Base-by-base conservation (phyloP, 2,888 invertebrate genomes). In the Operophtera brumata region DNA sequence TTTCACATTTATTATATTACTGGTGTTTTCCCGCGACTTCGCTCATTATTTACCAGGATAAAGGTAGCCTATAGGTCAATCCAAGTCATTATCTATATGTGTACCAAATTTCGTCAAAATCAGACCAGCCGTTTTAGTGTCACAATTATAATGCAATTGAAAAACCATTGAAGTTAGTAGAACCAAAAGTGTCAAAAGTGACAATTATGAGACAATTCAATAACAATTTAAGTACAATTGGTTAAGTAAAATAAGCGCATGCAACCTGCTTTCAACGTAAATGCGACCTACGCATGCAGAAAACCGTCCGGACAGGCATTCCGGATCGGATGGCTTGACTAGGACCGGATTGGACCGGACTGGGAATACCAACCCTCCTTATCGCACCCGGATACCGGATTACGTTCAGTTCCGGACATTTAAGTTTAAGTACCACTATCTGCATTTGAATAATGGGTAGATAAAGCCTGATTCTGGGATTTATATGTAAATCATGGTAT, bases 361-460 rank as follows among this genome's bases (percentile, higher is more conserved):
- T 28, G n/a, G 44, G 32, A 25, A 8, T n/a, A 43, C 11, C n/a
- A 25, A 40, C 14, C 35, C 32, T 34, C 13, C 50, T 56, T 59
- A 59, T 56, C 59, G 37, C 36, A 13, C 48, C 40, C 53, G 47
- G 48, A n/a, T 32, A 37, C 32, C 52, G 50, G 54, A 45, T 53
- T 44, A 42, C 41, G 45, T 26, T 49, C 34, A 8, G 44, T 55
- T 47, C 49, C 52, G 49, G 20, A 28, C 47, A 44, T 59, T 55
- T 47, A 50, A 55, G 44, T 47, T 48, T 37, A 50, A 54, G 51
- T 46, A 35, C 34, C 43, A 47, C 53, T 55, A 47, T 49, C 45
- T 49, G 35, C 37, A 36, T 54, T 48, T 57, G 41, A 57, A 57
- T 57, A 57, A 57, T 47, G 47, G 39, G 8, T 25, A 25, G 45